These are phyloP conservation scores for Ursus arctos DNA, from an alignment of 2,113 vertebrate genomes.

Conservation along the genomic window DNA sequence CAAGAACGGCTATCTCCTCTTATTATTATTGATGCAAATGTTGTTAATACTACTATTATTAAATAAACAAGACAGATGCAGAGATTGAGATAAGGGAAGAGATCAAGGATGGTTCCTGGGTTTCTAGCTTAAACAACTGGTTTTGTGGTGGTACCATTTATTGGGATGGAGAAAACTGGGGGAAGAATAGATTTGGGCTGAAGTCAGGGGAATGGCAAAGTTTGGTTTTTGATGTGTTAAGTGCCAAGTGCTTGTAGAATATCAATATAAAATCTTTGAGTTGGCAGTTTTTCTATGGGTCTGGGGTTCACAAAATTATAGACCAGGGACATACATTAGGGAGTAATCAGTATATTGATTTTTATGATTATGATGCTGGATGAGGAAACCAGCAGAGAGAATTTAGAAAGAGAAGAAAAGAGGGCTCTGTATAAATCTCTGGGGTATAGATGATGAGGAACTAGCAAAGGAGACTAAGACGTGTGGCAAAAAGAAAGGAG, in stretches of 20 bases:
- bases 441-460: background rate
- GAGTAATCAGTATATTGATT: background rate
- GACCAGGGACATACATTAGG: background rate
- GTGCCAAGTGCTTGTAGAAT: background rate
- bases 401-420: background rate
- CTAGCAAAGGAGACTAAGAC: background rate
- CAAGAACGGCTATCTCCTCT: background rate
- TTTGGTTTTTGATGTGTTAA: background rate
- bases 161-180: background rate
- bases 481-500: background rate
- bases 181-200: background rate
- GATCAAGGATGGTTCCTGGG: background rate
- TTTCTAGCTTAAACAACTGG: background rate
- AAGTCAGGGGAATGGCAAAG: background rate
- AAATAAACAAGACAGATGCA: background rate
- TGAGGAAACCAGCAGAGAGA: background rate
- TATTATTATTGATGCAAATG: background rate
- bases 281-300: background rate
- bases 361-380: background rate
- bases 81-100: background rate
- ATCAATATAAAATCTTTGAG: background rate
- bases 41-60: background rate
- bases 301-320: background rate
- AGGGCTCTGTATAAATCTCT: background rate
- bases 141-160: background rate